Evolutionary conservation across 2,888 invertebrate genomes (phyloP), one percentile per base, ranked within the genome.

Genomic region (Koerneria pararmatus): DNA sequence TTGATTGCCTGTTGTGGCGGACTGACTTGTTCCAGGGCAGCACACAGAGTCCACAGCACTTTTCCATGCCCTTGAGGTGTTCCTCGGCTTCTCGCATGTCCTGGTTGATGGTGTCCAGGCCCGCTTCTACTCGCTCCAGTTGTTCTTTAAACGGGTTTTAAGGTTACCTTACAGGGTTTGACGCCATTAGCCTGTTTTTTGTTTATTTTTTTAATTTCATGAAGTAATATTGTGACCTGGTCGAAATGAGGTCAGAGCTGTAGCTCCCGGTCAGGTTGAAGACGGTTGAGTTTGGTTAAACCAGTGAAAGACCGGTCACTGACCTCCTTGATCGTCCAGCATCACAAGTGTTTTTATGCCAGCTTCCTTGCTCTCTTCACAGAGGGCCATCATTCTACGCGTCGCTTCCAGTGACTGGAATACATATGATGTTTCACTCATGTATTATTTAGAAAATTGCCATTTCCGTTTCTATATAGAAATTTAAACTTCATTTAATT

Each of bases 81-180:
- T 98, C 97, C 87, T 99, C 98, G 24, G 98, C 98, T 86, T 98
- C 97, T 83, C 91, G 90, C 98, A 99, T 99, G 86, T 99, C 98
- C 74, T 93, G 91, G 87, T 99, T 98, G 87, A 99, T 99, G 87
- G 95, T 95, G 87, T 98, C 98, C 94, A 99, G 95, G 51, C 97
- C 97, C 87, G 95, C 95, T 87, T 99, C 98, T 86, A 97, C 93
- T 83, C 97, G 90, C 87, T 99, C 98, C 89, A 99, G 88, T 92
- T 99, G 98, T 86, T 99, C 98, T 94, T 78, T 32, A 82, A 78
- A 24, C 3, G 3, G 46, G n/a, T n/a, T n/a, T n/a, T 11, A 19
- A 37, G 22, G 4, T 32, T 22, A n/a, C n/a, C n/a, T n/a, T n/a
- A n/a, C n/a, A n/a, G n/a, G n/a, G n/a, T n/a, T n/a, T n/a, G n/a